Evolutionary conservation across 2,797 vertebrate genomes (phyloP).

Genomic region (Loriculus beryllinus): DNA sequence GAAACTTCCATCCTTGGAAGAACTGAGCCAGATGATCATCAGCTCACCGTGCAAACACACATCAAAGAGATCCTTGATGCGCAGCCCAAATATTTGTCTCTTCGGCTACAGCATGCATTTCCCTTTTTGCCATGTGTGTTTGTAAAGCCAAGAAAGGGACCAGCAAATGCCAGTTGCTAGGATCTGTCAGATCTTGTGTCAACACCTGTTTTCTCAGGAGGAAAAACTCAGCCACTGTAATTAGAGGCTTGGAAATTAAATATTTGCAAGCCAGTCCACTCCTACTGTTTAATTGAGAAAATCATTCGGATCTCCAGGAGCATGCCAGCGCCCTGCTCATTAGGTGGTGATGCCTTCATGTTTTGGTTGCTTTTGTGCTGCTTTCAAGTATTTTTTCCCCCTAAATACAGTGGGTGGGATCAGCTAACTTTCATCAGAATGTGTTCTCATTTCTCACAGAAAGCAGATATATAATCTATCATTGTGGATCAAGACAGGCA

Average conservation of each 20-base stretch:
- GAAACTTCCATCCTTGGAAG: constrained; percentile 2
- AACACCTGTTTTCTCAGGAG: constrained; percentile 66
- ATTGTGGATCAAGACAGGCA: not conserved
- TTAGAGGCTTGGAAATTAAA: constrained; percentile 68
- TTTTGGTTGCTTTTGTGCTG: not conserved
- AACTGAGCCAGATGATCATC: not conserved
- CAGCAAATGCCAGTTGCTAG: constrained; percentile 57
- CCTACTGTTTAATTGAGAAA: constrained; percentile 50
- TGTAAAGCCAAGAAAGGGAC: constrained; percentile 25
- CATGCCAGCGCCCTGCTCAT: not conserved
- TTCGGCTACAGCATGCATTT: constrained; percentile 1
- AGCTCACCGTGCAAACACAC: not conserved
- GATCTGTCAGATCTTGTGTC: constrained; percentile 65
- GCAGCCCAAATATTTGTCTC: constrained; percentile 17
- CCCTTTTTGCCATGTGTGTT: not conserved
- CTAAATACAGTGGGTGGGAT: not conserved
- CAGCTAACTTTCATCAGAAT: not conserved
- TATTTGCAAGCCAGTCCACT: constrained; percentile 67
- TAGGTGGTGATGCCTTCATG: not conserved
- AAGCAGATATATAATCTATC: not conserved
- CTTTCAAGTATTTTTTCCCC: not conserved
- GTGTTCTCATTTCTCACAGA: not conserved
- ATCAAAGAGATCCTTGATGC: constrained; percentile 21
- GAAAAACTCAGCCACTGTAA: constrained; percentile 57
- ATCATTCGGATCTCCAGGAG: not conserved